Conservation (phyloP, 2,113 vertebrate genomes). For the Ondatra zibethicus region DNA sequence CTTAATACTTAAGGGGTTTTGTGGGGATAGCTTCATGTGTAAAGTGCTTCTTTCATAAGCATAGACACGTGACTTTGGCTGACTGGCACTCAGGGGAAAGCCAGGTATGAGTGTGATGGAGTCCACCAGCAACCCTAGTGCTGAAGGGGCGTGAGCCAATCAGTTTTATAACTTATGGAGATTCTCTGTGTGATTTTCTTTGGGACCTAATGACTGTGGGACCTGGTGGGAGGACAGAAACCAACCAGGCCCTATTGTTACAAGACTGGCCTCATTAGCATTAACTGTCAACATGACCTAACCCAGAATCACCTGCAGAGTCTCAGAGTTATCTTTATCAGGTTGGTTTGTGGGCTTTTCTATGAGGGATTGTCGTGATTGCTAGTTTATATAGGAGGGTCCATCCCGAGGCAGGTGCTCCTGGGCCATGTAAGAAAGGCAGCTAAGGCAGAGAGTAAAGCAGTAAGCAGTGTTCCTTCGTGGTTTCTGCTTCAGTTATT, state of each 20-base stretch:
- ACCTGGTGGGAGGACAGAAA: no score
- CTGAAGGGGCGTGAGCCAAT: no score
- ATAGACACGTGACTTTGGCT: no score
- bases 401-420: neutral
- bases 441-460: neutral
- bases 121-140: neutral
- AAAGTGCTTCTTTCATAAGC: neutral
- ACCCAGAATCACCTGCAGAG: neutral
- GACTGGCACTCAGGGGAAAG: neutral
- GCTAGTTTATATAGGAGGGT: neutral
- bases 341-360: neutral
- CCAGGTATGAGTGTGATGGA: no score
- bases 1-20: no score
- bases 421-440: neutral
- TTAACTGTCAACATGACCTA: neutral
- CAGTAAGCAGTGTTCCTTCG: neutral
- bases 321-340: neutral
- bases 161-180: no score
- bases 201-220: no score
- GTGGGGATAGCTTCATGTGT: no score
- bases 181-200: no score
- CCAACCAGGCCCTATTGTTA: no score
- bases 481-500: neutral
- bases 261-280: neutral
- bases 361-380: neutral